These are phyloP conservation scores for Phalanger gymnotis DNA, from an alignment of 2,797 vertebrate genomes.

Conservation along the genomic window DNA sequence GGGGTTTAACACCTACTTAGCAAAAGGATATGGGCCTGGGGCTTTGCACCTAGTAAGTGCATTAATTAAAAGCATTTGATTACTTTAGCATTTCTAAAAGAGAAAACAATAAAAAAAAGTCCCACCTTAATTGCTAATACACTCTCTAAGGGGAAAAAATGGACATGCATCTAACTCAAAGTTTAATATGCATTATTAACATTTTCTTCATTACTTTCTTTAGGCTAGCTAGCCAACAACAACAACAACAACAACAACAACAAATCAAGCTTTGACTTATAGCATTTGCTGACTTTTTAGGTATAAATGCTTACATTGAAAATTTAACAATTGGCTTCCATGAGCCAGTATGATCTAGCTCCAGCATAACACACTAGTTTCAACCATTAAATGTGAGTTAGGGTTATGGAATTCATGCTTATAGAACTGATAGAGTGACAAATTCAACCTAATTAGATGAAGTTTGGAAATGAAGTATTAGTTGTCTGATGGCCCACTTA, in stretches of 20 bases:
- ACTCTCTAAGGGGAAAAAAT: not conserved
- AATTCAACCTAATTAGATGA: not conserved
- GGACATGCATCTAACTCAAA: not conserved
- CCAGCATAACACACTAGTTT: not conserved
- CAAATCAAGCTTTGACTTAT: not conserved
- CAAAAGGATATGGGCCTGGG: too few species aligned
- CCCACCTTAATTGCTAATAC: too few species aligned
- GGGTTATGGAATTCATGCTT: not conserved
- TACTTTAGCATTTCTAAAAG: too few species aligned
- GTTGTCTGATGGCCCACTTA: not conserved
- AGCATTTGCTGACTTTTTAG: not conserved
- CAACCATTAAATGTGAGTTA: not conserved
- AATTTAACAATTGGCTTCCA: not conserved
- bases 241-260: not conserved
- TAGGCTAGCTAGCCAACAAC: not conserved
- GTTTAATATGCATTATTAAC: not conserved
- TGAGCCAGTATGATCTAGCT: not conserved
- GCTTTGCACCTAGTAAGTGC: too few species aligned
- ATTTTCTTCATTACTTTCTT: not conserved
- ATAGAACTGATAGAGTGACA: not conserved
- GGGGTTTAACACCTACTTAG: too few species aligned
- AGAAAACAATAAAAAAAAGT: too few species aligned
- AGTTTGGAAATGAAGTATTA: not conserved
- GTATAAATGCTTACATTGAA: not conserved
- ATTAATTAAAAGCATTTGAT: too few species aligned